phyloP scores from a whole-genome alignment of 2,888 invertebrate species.

The Xanthostigma xanthostigma region DNA sequence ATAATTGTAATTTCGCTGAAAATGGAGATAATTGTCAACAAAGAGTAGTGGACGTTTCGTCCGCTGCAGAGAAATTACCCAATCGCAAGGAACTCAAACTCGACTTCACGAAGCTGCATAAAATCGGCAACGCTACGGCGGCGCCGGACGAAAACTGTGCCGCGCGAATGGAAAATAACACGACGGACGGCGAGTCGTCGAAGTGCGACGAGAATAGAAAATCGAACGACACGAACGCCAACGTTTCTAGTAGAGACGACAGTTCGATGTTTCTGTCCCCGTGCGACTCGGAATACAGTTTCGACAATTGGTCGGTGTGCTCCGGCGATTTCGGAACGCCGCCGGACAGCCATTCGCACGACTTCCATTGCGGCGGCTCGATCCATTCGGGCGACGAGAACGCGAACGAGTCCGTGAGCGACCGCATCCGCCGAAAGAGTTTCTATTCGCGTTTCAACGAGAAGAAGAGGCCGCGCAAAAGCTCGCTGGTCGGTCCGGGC shows the following conservation, averaged over 20 bases:
- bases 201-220: too few relatives aligned
- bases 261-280: slow-evolving; percentile 37
- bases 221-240: slow-evolving; percentile 12
- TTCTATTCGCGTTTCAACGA: slow-evolving; percentile 83
- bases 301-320: slow-evolving; percentile 53
- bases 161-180: too few relatives aligned
- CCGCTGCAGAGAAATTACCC: neutral
- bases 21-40: neutral
- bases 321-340: slow-evolving; percentile 33
- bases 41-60: too few relatives aligned
- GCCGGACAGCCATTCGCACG: neutral
- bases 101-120: slow-evolving; percentile 41
- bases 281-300: slow-evolving; percentile 35
- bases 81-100: slow-evolving; percentile 40
- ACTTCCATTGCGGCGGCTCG: slow-evolving; percentile 16
- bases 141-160: too few relatives aligned
- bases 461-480: slow-evolving; percentile 55
- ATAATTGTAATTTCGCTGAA: neutral
- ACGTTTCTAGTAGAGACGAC: slow-evolving; percentile 36
- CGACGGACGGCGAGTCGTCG: too few relatives aligned
- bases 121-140: too few relatives aligned
- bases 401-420: slow-evolving; percentile 54
- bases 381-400: slow-evolving; percentile 31
- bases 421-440: slow-evolving; percentile 75
- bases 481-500: slow-evolving; percentile 46